Base-by-base conservation (phyloP, 2,888 invertebrate genomes). In the Nematopogon swammerdamellus region DNA sequence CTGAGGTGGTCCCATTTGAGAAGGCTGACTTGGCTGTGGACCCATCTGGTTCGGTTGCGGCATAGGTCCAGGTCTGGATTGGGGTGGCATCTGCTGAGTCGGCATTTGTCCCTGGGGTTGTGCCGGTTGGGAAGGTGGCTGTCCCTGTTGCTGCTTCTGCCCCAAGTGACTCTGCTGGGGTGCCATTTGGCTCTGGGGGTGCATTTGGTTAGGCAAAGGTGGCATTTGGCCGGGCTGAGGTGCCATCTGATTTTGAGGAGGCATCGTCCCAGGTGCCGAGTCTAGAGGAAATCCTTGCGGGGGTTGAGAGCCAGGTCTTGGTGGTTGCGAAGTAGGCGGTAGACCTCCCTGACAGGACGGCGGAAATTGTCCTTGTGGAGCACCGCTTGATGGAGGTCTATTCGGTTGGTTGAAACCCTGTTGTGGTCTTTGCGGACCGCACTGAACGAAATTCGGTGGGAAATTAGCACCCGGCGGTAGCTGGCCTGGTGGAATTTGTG, bases 401-500 rank as follows among this genome's bases (percentile, higher is more conserved):
- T 60, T 63, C 64, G 30, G 59, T 60, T 63, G 65, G 30, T 59
- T 2, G 11, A 18, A 55, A 30, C 59, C 60, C n/a, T 63, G 64
- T 17, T 64, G 65, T 3, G 67, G 68, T 50, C 63, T 64, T 52
- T 60, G 58, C 16, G 69, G 64, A n/a, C n/a, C n/a, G n/a, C n/a
- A 63, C 53, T 60, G 65, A 8, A 42, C 18, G 50, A 58, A 68
- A 54, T 65, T 73, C 6, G 70, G 67, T 36, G 72, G 64, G 51
- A 65, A 68, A 36, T 61, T 62, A 46, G 52, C 59, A 14, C 64
- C 60, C 2, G 62, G 61, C 16, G 68, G 64, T 30, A 62, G 55
- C 50, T 67, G 66, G 1, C 64, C 65, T 29, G 65, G 67, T 30
- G 70, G 65, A 46, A 73, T 55, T 52, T 77, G 79, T 19, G 70